phyloP scores from a whole-genome alignment of 1,140 invertebrate species.

The Danaus plexippus region DNA sequence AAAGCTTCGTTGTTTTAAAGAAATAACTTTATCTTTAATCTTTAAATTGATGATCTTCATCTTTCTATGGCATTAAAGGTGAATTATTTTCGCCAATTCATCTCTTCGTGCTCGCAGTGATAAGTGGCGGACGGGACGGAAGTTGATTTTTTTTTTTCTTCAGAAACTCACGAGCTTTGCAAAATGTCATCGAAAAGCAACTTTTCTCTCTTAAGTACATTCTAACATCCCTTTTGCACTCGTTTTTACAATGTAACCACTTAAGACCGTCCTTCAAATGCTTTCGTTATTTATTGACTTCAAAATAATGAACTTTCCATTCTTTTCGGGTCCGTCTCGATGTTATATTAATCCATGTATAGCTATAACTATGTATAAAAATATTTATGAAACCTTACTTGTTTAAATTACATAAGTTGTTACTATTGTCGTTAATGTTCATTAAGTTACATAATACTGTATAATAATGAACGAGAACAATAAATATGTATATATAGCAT shows the following conservation, averaged over 20 bases:
- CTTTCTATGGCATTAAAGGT: slow-evolving; percentile 5
- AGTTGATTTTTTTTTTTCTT: slow-evolving; percentile 51
- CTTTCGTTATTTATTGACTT: slow-evolving; percentile 25
- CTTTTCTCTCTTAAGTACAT: slow-evolving; percentile 59
- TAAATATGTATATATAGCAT: too few relatives aligned
- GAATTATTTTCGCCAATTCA: slow-evolving; percentile 54
- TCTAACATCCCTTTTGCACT: slow-evolving; percentile 55
- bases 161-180: slow-evolving; percentile 54
- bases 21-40: neutral
- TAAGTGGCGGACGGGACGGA: slow-evolving; percentile 56
- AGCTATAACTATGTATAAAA: too few relatives aligned
- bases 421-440: too few relatives aligned
- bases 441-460: too few relatives aligned
- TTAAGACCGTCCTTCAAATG: slow-evolving; percentile 31
- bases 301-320: slow-evolving; percentile 22
- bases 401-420: too few relatives aligned
- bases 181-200: slow-evolving; percentile 64
- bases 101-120: slow-evolving; percentile 34
- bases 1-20: neutral
- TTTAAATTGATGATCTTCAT: slow-evolving; percentile 9
- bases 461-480: too few relatives aligned
- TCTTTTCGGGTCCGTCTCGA: too few relatives aligned
- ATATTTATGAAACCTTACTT: too few relatives aligned
- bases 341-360: too few relatives aligned
- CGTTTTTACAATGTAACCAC: slow-evolving; percentile 54